phyloP scores from a whole-genome alignment of 2,113 vertebrate genomes.

The Gadus chalcogrammus region DNA sequence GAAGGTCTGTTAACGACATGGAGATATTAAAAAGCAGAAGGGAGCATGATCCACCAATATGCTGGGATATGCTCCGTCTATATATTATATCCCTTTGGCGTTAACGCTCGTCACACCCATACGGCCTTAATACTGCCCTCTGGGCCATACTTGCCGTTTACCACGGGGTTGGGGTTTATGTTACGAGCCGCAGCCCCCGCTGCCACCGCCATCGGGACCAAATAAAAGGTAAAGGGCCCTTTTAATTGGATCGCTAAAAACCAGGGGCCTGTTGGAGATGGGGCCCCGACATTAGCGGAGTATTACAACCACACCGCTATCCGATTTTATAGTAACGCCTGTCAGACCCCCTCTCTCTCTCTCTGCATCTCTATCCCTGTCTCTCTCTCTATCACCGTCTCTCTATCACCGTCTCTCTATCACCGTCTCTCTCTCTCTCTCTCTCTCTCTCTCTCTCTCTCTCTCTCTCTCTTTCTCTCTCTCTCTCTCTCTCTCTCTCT shows the following conservation, averaged over 20 bases:
- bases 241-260: constrained; percentile 76
- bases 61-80: too few species aligned
- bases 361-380: not conserved
- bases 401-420: not conserved
- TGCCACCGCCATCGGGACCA: constrained; percentile 51
- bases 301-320: constrained; percentile 26
- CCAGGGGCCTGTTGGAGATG: constrained; percentile 51
- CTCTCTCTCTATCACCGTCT: not conserved
- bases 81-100: too few species aligned
- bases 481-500: too few species aligned
- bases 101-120: not conserved
- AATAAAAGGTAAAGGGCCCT: constrained; percentile 73
- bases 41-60: too few species aligned
- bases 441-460: too few species aligned
- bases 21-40: too few species aligned
- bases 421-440: constrained; percentile 3
- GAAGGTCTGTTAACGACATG: too few species aligned
- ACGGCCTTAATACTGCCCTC: not conserved
- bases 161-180: constrained; percentile 44
- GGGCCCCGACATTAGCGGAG: constrained; percentile 42
- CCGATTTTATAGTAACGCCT: too few species aligned
- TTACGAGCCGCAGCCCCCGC: constrained; percentile 31
- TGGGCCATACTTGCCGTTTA: not conserved
- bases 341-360: too few species aligned
- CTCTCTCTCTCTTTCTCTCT: too few species aligned